Base-by-base conservation (phyloP, 2,888 invertebrate species). In the Netelia virgata region DNA sequence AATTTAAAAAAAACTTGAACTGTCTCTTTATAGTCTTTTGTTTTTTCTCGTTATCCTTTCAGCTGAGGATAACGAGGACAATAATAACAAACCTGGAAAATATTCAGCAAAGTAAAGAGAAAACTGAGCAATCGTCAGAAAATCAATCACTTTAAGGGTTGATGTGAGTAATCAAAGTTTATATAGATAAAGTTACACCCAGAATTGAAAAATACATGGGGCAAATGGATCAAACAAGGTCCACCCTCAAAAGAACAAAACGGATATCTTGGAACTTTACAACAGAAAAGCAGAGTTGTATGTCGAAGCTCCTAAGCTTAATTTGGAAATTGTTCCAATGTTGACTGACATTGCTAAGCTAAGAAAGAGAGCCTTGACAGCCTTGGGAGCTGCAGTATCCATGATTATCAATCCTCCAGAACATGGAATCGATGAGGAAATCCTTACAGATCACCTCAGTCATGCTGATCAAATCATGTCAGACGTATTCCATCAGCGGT, bases 381-480 rank as follows among this genome's bases (percentile, higher is more conserved):
- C 70, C 11, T 50, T 77, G 1, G 84, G 69, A 10, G 84, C 82
- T 9, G 50, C 68, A 11, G 81, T 84, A 8, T 77, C 78, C 5
- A 28, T 78, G 47, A 28, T 78, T 11, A 41, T 84, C 18, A 74
- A 84, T 1, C 74, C 23, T 20, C 61, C 82, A 14, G 63, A 84
- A 55, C 69, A 82, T 10, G 74, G 75, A 14, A 16, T 82, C 3
- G 84, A 69, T 14, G 74, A 85, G 36, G 16, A 55, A 3, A 41
- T 64, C 0, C 59, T 70, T 14, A 77, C 74, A 23, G 59, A 83
- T 20, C 69, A 69, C n/a, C n/a, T n/a, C n/a, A 83, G 69, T 61
- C 85, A 77, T 41, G 70, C 77, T 8, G 81, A 70, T 6, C 83
- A 83, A 57, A 81, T 86, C 2, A 50, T 85, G 9, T 18, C 76